These are phyloP conservation scores for Anagrus nilaparvatae DNA, from an alignment of 1,140 invertebrate species.

Conservation along the genomic window DNA sequence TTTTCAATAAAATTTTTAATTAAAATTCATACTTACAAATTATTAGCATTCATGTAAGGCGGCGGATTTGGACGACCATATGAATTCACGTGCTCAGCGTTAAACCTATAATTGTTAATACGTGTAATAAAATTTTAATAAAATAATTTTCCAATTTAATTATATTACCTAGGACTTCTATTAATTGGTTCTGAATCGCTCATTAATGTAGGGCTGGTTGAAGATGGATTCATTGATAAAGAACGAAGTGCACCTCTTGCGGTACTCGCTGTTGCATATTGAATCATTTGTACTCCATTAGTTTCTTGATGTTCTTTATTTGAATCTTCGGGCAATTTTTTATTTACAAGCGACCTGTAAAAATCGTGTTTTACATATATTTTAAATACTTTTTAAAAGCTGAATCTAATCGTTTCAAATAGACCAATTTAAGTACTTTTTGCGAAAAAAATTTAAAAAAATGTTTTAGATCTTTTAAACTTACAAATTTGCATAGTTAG, in stretches of 20 bases:
- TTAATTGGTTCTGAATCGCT: slow-evolving; percentile 26
- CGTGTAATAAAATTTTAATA: neutral
- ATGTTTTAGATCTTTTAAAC: no score
- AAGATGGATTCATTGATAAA: slow-evolving; percentile 29
- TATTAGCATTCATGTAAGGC: slow-evolving; percentile 33
- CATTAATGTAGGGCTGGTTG: slow-evolving; percentile 22
- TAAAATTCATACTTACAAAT: slow-evolving; percentile 29
- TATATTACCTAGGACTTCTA: slow-evolving; percentile 30
- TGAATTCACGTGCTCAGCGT: slow-evolving; percentile 29
- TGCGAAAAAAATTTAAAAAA: no score
- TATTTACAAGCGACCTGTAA: no score
- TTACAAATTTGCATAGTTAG: slow-evolving; percentile 72
- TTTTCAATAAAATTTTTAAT: no score
- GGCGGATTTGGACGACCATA: slow-evolving; percentile 40
- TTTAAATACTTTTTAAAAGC: no score
- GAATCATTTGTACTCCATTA: slow-evolving; percentile 41
- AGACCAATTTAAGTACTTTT: no score
- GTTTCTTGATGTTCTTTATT: no score
- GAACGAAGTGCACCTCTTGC: slow-evolving; percentile 33
- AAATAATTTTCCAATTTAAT: neutral
- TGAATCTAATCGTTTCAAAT: no score
- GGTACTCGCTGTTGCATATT: slow-evolving; percentile 29
- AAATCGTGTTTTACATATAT: no score
- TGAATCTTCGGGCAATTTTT: no score
- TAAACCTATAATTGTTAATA: slow-evolving; percentile 18